Evolutionary conservation across 2,113 vertebrate genomes (phyloP).

Genomic region (Thamnaconus septentrionalis): DNA sequence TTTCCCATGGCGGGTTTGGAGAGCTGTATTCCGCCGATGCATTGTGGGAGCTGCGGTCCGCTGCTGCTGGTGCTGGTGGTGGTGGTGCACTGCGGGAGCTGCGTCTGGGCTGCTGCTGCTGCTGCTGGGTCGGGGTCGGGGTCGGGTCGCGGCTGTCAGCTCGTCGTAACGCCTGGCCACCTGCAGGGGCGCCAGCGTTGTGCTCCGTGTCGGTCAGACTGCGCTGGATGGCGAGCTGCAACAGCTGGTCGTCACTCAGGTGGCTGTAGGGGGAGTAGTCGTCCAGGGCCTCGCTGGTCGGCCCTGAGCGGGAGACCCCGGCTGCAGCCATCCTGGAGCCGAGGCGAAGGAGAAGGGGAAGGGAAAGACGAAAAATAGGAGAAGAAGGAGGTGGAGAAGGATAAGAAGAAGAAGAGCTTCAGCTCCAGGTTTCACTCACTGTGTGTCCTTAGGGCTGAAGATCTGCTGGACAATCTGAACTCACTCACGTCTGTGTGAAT

Average conservation of each 20-base stretch:
- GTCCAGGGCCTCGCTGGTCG: conserved; percentile 67
- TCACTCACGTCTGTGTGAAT: background rate
- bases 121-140: conserved; percentile 60
- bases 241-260: conserved; percentile 87
- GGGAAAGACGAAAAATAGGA: background rate
- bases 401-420: too few species aligned
- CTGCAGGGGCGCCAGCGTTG: background rate
- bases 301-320: conserved; percentile 20
- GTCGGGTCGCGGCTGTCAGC: too few species aligned
- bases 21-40: conserved; percentile 21
- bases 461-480: too few species aligned
- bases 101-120: background rate
- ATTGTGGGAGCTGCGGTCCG: conserved; percentile 6
- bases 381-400: too few species aligned
- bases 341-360: background rate
- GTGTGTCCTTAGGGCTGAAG: too few species aligned
- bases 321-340: conserved; percentile 50
- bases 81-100: conserved; percentile 11
- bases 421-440: background rate
- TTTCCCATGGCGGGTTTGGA: conserved; percentile 54
- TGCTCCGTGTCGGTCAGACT: conserved; percentile 77
- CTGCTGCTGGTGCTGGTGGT: conserved; percentile 62
- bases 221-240: conserved; percentile 90
- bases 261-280: conserved; percentile 90
- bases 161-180: too few species aligned